phyloP scores from a whole-genome alignment of 2,888 invertebrate species.

The Dryadula phaetusa region DNA sequence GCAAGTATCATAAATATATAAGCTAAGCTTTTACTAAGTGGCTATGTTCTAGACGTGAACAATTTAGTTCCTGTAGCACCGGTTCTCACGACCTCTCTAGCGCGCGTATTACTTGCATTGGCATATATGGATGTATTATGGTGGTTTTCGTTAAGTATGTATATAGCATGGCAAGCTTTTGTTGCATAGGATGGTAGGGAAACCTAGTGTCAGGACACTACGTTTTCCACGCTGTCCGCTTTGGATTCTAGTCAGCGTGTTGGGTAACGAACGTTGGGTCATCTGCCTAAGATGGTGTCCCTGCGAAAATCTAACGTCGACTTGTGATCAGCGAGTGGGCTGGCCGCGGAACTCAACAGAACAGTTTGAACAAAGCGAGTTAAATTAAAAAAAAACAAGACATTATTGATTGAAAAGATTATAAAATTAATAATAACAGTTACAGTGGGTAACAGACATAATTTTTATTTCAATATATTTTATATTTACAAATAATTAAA shows the following conservation, averaged over 20 bases:
- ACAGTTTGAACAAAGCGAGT: too few relatives aligned
- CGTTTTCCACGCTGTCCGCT: neutral
- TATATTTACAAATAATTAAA: neutral
- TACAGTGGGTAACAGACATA: neutral
- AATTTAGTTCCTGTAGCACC: conserved; percentile 39
- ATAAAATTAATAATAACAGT: too few relatives aligned
- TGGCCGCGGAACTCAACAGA: too few relatives aligned
- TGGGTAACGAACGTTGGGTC: too few relatives aligned
- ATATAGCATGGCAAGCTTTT: too few relatives aligned
- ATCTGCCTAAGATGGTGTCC: too few relatives aligned
- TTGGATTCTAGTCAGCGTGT: too few relatives aligned
- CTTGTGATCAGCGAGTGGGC: too few relatives aligned
- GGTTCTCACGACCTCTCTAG: conserved; percentile 40
- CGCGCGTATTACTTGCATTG: conserved; percentile 30
- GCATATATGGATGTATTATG: neutral
- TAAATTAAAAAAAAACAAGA: too few relatives aligned
- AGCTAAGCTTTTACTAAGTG: conserved; percentile 1
- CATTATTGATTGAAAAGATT: too few relatives aligned
- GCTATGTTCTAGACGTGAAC: conserved; percentile 10
- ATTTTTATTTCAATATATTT: neutral
- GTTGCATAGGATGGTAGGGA: neutral
- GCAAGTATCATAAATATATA: neutral
- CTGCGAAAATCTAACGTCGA: too few relatives aligned
- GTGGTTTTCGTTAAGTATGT: too few relatives aligned
- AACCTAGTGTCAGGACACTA: neutral